Conservation (phyloP, 2,113 vertebrate species). For the Melanocharis versteri region DNA sequence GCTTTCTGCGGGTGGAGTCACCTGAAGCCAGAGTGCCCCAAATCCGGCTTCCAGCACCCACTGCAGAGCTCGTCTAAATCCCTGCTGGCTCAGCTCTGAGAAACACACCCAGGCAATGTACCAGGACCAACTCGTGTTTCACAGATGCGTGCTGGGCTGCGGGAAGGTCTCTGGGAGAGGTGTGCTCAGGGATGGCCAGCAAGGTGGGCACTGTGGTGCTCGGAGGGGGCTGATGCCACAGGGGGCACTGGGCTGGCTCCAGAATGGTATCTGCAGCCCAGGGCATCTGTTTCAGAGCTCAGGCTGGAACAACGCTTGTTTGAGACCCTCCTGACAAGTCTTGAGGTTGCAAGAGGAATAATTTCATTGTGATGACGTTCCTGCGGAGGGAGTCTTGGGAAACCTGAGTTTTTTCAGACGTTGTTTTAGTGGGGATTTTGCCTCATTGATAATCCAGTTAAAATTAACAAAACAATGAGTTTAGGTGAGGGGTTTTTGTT, state of each 20-base stretch:
- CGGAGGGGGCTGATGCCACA: fast-evolving
- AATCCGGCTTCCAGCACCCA: neutral
- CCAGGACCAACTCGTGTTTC: neutral
- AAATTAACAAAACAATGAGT: neutral
- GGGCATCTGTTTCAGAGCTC: neutral
- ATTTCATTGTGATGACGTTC: neutral
- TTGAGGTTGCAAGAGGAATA: neutral
- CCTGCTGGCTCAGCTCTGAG: neutral
- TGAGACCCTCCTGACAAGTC: neutral
- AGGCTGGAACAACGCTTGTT: fast-evolving
- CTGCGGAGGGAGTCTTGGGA: neutral
- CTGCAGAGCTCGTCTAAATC: neutral
- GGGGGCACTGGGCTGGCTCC: neutral
- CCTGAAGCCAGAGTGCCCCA: neutral
- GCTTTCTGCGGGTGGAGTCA: neutral
- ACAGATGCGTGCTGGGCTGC: neutral
- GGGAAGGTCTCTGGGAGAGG: neutral
- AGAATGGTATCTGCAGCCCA: neutral
- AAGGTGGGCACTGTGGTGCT: neutral
- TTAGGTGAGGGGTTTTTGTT: neutral
- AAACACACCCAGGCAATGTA: neutral
- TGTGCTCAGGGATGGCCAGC: neutral
- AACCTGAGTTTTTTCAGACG: neutral
- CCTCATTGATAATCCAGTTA: neutral
- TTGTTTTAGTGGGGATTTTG: neutral